Conservation (phyloP, 2,113 vertebrate species). For the Rhineura floridana region DNA sequence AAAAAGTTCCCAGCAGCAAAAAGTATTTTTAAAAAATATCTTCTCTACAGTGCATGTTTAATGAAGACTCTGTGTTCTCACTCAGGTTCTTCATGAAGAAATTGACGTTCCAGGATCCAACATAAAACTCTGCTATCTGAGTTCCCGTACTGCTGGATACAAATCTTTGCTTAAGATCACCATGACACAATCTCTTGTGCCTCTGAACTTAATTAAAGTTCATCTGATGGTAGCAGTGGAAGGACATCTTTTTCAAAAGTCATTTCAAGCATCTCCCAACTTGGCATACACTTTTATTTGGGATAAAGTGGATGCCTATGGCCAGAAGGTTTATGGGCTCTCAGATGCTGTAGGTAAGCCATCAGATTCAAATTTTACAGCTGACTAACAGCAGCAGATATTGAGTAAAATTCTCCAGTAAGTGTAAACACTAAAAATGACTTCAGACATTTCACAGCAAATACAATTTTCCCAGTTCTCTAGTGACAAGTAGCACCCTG, state of each 20-base stretch:
- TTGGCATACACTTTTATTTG: conserved; percentile 97
- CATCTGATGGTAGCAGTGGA: conserved; percentile 98
- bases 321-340: conserved; percentile 94
- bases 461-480: neutral
- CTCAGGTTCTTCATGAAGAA: conserved; percentile 96
- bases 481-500: neutral
- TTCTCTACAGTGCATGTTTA: neutral
- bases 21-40: conserved; percentile 4
- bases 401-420: neutral
- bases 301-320: conserved; percentile 97
- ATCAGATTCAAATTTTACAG: neutral
- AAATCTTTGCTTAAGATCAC: conserved; percentile 95
- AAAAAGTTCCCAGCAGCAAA: neutral
- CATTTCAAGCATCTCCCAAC: conserved; percentile 96
- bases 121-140: conserved; percentile 93
- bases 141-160: conserved; percentile 93
- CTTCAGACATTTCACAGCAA: neutral
- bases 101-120: conserved; percentile 91
- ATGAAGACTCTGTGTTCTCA: conserved; percentile 45
- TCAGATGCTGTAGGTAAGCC: conserved; percentile 95
- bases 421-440: neutral
- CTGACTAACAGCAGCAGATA: neutral
- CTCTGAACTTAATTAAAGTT: conserved; percentile 94
- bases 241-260: conserved; percentile 97
- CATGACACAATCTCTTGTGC: conserved; percentile 95